Evolutionary conservation across 2,113 vertebrate species (phyloP).

Genomic region (Apodemus sylvaticus): DNA sequence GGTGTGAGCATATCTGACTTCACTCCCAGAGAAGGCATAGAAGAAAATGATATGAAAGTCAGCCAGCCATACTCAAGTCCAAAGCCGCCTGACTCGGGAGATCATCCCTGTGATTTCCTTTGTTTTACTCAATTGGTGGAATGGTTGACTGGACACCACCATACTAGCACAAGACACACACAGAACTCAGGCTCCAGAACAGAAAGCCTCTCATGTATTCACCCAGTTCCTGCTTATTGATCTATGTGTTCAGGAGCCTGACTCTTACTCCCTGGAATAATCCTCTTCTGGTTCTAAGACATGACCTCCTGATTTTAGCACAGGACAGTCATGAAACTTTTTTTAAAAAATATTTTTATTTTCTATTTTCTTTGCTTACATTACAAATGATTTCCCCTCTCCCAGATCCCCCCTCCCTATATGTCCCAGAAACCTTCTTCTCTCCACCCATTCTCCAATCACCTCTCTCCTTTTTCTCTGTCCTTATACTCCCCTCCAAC

Average conservation of each 20-base stretch:
- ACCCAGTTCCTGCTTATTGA: neutral
- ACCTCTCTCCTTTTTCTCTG: too few relatives aligned
- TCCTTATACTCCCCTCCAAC: too few relatives aligned
- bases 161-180: neutral
- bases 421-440: too few relatives aligned
- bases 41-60: neutral
- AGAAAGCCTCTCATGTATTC: neutral
- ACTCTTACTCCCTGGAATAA: neutral
- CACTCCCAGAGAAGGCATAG: neutral
- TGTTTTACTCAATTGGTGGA: neutral
- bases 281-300: neutral
- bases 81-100: neutral
- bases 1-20: accelerated
- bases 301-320: accelerated
- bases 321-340: neutral
- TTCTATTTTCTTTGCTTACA: too few relatives aligned
- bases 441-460: too few relatives aligned
- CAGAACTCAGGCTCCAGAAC: neutral
- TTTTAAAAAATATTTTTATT: too few relatives aligned
- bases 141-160: neutral
- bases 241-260: neutral
- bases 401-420: too few relatives aligned
- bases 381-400: too few relatives aligned
- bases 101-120: neutral
- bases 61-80: neutral